Evolutionary conservation across 2,113 vertebrate species (phyloP).

Genomic region (Thalassoma bifasciatum): DNA sequence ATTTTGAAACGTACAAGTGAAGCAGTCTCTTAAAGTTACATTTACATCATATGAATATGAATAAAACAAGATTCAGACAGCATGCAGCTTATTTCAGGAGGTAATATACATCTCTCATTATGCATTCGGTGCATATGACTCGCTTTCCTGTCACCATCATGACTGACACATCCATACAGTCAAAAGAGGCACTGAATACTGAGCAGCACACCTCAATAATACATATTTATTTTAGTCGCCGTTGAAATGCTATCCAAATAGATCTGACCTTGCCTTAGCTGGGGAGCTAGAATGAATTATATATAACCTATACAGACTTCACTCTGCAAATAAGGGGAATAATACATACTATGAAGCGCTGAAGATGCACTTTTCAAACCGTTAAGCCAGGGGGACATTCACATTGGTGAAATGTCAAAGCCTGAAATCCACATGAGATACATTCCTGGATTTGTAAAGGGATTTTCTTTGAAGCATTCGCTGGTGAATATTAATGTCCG

Average conservation of each 20-base stretch:
- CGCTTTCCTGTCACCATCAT: constrained; percentile 23
- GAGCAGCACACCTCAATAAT: constrained; percentile 55
- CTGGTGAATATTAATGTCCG: constrained; percentile 80
- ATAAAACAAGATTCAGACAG: constrained; percentile 20
- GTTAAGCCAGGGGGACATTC: constrained; percentile 71
- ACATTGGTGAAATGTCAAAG: constrained; percentile 80
- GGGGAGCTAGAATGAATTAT: constrained; percentile 78
- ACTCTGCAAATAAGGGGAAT: constrained; percentile 75
- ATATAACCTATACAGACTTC: constrained; percentile 75
- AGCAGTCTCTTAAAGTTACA: background rate
- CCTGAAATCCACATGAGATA: constrained; percentile 70
- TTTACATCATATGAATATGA: constrained; percentile 4
- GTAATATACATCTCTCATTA: constrained; percentile 6
- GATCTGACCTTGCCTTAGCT: constrained; percentile 69
- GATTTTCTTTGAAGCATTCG: constrained; percentile 75
- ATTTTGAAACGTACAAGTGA: background rate
- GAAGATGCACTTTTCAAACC: constrained; percentile 75
- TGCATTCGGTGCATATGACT: constrained; percentile 18
- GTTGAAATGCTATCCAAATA: constrained; percentile 67
- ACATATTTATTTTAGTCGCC: constrained; percentile 70
- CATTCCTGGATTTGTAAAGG: constrained; percentile 80
- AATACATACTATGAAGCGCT: constrained; percentile 74
- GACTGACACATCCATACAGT: constrained; percentile 56
- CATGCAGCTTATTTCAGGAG: background rate
- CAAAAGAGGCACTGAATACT: constrained; percentile 29